Base-by-base conservation (phyloP, 1,140 invertebrate species). In the Zaprionus africanus region DNA sequence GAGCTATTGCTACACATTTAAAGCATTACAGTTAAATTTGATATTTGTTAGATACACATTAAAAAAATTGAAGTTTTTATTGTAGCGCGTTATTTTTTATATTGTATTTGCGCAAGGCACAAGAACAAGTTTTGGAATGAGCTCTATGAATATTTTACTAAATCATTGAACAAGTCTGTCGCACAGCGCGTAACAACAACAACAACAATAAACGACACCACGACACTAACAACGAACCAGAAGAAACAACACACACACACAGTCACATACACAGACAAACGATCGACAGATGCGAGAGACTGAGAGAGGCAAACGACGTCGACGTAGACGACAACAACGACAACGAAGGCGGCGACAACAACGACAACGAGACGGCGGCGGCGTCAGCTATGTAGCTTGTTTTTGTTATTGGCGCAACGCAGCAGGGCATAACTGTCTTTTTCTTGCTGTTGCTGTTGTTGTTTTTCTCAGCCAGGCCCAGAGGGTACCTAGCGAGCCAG, bases 381-480 rank as follows among this genome's bases (percentile, higher is more conserved):
- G 77, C 72, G 79, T 76, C 76, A 79, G 78, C 67, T 58, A 70
- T 71, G 43, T 79, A 76, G 72, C 72, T 78, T 76, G 72, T 82
- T 82, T 70, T 81, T 86, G 71, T 86, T 85, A 75, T 78, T 82
- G 71, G 75, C 76, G 72, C 76, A 46, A 57, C 76, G 56, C 72
- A 70, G 72, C 76, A 86, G 82, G 82, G 82, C 78, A 84, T 81
- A 77, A 84, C 82, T 85, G 82, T 85, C 75, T 85, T 72, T 84
- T 72, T 78, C 22, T 51, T 73, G 22, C 36, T 54, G 51, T 66
- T 57, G 26, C 49, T 71, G 51, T 62, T 68, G 66, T 43, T 63
- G 36, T 68, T 62, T 64, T 38, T 22, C 61, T 54, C 43, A 63
- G 43, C 65, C 76, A 78, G 65, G 71, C 71, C 71, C 65, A 69